These are phyloP conservation scores for Ascaphus truei DNA, from an alignment of 2,113 vertebrate genomes.

Conservation along the genomic window DNA sequence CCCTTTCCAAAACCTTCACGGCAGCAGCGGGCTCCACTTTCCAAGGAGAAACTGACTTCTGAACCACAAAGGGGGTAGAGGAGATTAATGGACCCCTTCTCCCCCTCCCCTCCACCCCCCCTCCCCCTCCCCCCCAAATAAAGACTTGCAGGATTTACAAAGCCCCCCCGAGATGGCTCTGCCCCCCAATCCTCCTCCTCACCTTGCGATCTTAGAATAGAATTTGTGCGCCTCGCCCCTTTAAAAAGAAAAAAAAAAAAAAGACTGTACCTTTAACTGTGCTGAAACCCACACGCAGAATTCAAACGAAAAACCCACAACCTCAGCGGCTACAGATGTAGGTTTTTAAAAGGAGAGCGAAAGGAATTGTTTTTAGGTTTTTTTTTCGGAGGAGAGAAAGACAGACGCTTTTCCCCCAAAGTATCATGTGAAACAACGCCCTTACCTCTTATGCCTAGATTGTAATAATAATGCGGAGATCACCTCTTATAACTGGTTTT, in stretches of 20 bases:
- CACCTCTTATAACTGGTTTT: conserved; percentile 99
- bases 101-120: too few relatives aligned
- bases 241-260: conserved; percentile 28
- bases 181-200: conserved; percentile 4
- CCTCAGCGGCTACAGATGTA: conserved; percentile 65
- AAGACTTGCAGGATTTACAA: conserved; percentile 20
- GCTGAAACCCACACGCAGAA: conserved; percentile 36
- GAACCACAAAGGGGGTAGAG: conserved; percentile 1
- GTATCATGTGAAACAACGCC: conserved; percentile 98
- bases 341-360: conserved; percentile 42
- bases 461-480: conserved; percentile 99
- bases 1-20: conserved; percentile 4
- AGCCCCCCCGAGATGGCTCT: too few relatives aligned
- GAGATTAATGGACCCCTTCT: too few relatives aligned
- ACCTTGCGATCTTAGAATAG: conserved; percentile 34
- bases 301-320: conserved; percentile 32
- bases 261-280: conserved; percentile 37
- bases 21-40: conserved; percentile 17
- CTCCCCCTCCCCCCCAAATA: not conserved
- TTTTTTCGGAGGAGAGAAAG: conserved; percentile 83
- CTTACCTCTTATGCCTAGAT: conserved; percentile 99
- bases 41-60: conserved; percentile 35
- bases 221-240: conserved; percentile 30
- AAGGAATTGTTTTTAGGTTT: conserved; percentile 23
- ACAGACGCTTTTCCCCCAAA: conserved; percentile 98